Evolutionary conservation across 1,140 invertebrate species (phyloP).

Genomic region (Carcinoscorpius rotundicauda): DNA sequence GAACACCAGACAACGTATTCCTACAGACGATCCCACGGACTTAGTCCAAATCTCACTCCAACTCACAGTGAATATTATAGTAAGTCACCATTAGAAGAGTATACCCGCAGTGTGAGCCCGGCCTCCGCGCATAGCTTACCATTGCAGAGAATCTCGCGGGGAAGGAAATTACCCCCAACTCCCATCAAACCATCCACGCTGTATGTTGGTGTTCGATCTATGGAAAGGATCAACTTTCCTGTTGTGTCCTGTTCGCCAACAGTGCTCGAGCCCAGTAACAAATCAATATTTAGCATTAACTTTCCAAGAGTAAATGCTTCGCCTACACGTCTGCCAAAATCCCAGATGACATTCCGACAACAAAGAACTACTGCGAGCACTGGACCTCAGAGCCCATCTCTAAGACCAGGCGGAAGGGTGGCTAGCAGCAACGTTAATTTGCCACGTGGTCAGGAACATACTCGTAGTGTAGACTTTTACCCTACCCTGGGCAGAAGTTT

Average conservation of each 20-base stretch:
- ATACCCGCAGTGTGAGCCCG: conserved; percentile 37
- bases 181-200: conserved; percentile 70
- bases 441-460: conserved; percentile 1
- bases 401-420: conserved; percentile 12
- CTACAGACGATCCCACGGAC: conserved; percentile 54
- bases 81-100: conserved; percentile 36
- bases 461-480: not conserved
- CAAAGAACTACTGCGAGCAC: conserved; percentile 16
- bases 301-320: conserved; percentile 85
- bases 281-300: conserved; percentile 50
- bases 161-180: conserved; percentile 54
- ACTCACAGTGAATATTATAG: conserved; percentile 35
- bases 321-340: conserved; percentile 52
- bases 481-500: not conserved
- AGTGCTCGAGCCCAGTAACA: conserved; percentile 22
- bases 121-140: conserved; percentile 23
- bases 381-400: conserved; percentile 10
- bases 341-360: conserved; percentile 17
- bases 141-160: conserved; percentile 14
- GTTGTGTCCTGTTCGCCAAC: conserved; percentile 32
- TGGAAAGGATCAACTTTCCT: conserved; percentile 26
- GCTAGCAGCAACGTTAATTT: conserved; percentile 5
- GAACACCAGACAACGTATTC: conserved; percentile 30
- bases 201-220: conserved; percentile 43
- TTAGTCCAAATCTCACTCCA: conserved; percentile 28